Evolutionary conservation across 2,113 vertebrate species (phyloP), one percentile per base, ranked within the genome.

Genomic region (Archilochus colubris): DNA sequence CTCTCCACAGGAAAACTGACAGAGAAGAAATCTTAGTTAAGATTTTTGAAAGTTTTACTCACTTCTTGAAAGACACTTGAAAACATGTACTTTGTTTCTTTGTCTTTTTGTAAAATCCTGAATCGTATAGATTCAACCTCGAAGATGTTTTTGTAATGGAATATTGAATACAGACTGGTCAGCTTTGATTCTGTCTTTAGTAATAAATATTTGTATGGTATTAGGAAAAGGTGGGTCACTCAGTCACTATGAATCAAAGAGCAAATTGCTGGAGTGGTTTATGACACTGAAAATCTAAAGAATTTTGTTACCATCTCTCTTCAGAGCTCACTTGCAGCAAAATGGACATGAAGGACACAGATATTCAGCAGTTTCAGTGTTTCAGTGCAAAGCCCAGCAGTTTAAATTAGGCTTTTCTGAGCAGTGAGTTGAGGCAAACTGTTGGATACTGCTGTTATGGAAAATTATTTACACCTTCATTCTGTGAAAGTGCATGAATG

Each of bases 401-500:
- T 57, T 66, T 66, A 50, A 10, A 20, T 40, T 25, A 69, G 31
- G 27, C 3, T 72, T 77, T 82, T 94, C 38, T 5, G 50, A 69
- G 40, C 13, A 81, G 24, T 28, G n/a, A 81, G 24, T 16, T 83
- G 59, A 88, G 38, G 3, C 55, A 55, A 79, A 78, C 3, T 4
- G 25, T 24, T 74, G n/a, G 36, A 40, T 36, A 46, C 14, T 30
- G 55, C 25, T 57, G 46, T 5, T 76, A 25, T 12, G 59, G 43
- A 43, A 84, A 92, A 78, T 8, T 28, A 10, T 62, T 69, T 38
- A 14, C 6, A 11, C 6, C 4, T 67, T 91, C 10, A 40, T 64
- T 68, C 62, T 54, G 74, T 10, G 9, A 76, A 55, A 44, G 68
- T 40, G 36, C 5, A 28, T 0, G 0, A 24, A 15, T n/a, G 19